These are phyloP conservation scores for Sebastes steindachneri DNA, from an alignment of 2,797 vertebrate species.

Conservation along the genomic window DNA sequence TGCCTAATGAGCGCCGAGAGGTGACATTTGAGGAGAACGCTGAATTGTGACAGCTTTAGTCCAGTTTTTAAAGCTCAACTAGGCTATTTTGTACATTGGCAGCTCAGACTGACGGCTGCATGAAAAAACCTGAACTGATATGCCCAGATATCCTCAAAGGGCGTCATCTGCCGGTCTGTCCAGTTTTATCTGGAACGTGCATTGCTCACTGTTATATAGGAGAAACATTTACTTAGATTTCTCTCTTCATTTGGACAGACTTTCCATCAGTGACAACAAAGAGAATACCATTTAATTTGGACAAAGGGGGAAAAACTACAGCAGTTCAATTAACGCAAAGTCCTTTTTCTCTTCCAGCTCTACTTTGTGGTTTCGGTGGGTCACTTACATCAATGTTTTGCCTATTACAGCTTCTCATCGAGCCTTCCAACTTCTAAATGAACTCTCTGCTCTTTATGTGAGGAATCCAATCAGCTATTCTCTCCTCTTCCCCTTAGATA, in stretches of 20 bases:
- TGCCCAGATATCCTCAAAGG: background rate
- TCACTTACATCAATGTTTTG: background rate
- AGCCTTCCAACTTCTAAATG: constrained; percentile 7
- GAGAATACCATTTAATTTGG: constrained; percentile 20
- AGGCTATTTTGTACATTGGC: constrained; percentile 14
- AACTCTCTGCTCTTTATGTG: background rate
- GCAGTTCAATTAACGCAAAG: constrained; percentile 5
- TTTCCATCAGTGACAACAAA: constrained; percentile 20
- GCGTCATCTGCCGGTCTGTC: background rate
- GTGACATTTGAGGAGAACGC: constrained; percentile 55
- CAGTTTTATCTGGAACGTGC: background rate
- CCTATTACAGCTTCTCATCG: constrained; percentile 1
- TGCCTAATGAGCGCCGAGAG: constrained; percentile 48
- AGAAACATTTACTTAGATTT: background rate
- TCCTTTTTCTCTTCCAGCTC: background rate
- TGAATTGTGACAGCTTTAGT: constrained; percentile 44
- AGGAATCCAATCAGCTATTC: background rate
- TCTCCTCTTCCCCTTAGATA: background rate
- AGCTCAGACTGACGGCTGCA: constrained; percentile 6
- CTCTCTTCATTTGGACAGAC: background rate
- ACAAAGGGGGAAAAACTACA: background rate
- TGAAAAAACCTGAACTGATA: constrained; percentile 4
- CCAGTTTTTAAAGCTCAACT: constrained; percentile 32
- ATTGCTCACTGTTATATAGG: background rate
- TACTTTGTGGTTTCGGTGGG: background rate